Evolutionary conservation across 2,888 invertebrate species (phyloP), one percentile per base, ranked within the genome.

Genomic region (Drosophila barbarae): DNA sequence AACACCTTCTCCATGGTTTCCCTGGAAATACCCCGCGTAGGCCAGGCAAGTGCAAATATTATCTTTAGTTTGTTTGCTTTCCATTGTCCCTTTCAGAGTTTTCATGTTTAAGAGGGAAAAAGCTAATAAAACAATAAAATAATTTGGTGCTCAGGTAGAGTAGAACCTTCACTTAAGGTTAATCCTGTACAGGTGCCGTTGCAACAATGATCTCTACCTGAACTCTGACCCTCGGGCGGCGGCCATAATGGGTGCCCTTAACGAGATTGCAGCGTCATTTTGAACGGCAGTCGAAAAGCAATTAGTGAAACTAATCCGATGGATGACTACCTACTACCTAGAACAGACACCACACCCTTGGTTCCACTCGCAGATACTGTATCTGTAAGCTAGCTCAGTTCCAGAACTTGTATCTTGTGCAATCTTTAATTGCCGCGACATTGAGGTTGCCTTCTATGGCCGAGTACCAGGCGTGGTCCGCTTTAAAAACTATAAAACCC

Each of bases 151-250:
- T n/a, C 72, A 82, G 79, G 82, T 77, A 81, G 42, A 42, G 23
- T 3, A 7, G 7, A 26, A 26, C 36, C 53, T 28, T 18, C 18
- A 32, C 42, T 49, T 61, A 68, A 71, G 79, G 79, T 80, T 80
- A 83, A 85, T 80, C 77, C 81, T 49, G 12, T 60, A 80, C 85
- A 80, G 79, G 84, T 80, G 82, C 41, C 85, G 82, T 41, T 61
- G 57, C 38, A 54, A 53, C 61, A 63, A 51, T 52, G 58, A 66
- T 60, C 66, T 47, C 60, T 72, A 73, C 69, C 79, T 69, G 69
- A 53, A 34, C 44, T 21, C 59, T 44, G 57, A 56, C 36, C 30
- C 30, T 56, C 36, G 36, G 47, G 30, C 49, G 28, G 42, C 26
- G 35, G 51, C 30, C 67, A 56, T 77, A 77, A 84, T 81, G 70